These are phyloP conservation scores for Zaprionus lachaisei DNA, from an alignment of 1,140 invertebrate species.

Conservation along the genomic window DNA sequence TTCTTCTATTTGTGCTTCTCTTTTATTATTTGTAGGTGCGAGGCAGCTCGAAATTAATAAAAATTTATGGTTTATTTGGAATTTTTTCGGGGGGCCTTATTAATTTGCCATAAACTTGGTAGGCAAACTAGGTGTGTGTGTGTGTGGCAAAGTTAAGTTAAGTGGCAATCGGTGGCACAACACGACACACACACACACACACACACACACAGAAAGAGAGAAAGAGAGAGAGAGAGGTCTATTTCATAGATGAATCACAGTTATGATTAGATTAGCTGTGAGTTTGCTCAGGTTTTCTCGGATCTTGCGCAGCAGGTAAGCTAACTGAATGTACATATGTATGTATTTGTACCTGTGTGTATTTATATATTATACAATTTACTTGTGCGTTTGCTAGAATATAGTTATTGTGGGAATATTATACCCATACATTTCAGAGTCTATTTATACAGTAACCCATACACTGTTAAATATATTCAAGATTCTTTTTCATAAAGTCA, in stretches of 20 bases:
- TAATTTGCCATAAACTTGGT: slow-evolving; percentile 75
- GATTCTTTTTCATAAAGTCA: too few species aligned
- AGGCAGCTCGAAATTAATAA: slow-evolving; percentile 73
- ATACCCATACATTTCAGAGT: too few species aligned
- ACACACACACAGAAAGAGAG: slow-evolving; percentile 17
- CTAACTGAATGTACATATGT: neutral
- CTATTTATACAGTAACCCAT: too few species aligned
- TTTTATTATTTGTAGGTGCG: slow-evolving; percentile 14
- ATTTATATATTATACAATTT: neutral
- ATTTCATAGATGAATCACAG: slow-evolving; percentile 33
- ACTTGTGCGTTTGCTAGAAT: too few species aligned
- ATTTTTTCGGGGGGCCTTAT: slow-evolving; percentile 63
- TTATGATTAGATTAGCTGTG: slow-evolving; percentile 16
- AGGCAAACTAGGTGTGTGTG: slow-evolving; percentile 52
- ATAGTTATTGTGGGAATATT: too few species aligned
- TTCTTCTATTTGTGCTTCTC: neutral
- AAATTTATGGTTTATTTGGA: slow-evolving; percentile 79
- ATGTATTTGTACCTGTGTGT: neutral
- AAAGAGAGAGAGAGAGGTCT: neutral
- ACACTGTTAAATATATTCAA: too few species aligned
- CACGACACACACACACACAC: slow-evolving; percentile 1
- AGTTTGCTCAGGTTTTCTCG: slow-evolving; percentile 11
- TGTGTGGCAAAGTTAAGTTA: slow-evolving; percentile 65
- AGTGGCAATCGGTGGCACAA: slow-evolving; percentile 52
- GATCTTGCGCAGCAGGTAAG: neutral